phyloP scores from a whole-genome alignment of 2,797 vertebrate genomes.

The Onychomys torridus region DNA sequence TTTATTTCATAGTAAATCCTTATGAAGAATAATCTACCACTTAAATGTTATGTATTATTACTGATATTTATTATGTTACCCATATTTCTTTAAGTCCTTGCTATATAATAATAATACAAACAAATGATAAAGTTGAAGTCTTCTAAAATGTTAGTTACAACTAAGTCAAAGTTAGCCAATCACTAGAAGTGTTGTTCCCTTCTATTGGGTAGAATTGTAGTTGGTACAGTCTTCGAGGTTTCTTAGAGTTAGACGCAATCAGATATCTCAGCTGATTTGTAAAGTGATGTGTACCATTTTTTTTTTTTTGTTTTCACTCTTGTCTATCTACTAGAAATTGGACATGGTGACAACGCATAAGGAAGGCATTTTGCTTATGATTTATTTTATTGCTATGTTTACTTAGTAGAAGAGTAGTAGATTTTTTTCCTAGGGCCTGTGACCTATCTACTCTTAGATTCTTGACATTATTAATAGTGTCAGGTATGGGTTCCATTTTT shows the following conservation, averaged over 20 bases:
- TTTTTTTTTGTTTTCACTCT: neutral
- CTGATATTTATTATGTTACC: neutral
- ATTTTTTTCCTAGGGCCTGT: too few species aligned
- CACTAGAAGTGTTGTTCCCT: neutral
- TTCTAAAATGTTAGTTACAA: neutral
- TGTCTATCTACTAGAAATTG: neutral
- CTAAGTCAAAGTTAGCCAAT: neutral
- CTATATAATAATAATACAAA: neutral
- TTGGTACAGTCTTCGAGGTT: neutral
- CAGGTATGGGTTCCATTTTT: neutral
- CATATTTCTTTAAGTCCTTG: slow-evolving; percentile 12
- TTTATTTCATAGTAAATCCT: neutral
- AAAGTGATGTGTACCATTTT: neutral
- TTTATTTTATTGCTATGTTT: neutral
- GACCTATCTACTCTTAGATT: too few species aligned
- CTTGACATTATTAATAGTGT: neutral
- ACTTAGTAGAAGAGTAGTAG: neutral
- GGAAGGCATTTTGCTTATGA: neutral
- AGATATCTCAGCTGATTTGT: neutral
- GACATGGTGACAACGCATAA: neutral
- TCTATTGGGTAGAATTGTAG: neutral
- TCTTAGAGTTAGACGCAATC: neutral
- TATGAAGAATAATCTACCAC: neutral
- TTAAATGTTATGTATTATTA: neutral
- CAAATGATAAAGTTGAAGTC: neutral